Evolutionary conservation across 1,140 invertebrate genomes (phyloP), one percentile per base, ranked within the genome.

Genomic region (Drosophila repletoides): DNA sequence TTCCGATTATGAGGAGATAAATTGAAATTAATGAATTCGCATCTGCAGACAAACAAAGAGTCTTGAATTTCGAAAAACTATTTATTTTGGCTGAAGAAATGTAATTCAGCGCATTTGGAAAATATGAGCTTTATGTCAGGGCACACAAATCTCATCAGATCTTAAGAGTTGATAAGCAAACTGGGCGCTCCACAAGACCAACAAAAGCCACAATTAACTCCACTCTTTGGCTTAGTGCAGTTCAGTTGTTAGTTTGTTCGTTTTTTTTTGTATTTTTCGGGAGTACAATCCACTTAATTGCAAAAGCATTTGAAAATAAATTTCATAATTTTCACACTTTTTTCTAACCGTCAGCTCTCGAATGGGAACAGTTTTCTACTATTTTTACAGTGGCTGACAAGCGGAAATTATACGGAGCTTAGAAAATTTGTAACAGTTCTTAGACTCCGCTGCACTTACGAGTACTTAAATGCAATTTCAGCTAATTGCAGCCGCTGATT

Each of bases 241-340:
- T 29, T 55, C 22, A 33, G 7, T 21, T 41, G 22, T 60, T 6
- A 53, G 48, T 60, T n/a, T n/a, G n/a, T n/a, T n/a, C n/a, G n/a
- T n/a, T n/a, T n/a, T n/a, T n/a, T n/a, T n/a, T 67, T 65, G 61
- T 36, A 46, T 36, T 51, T 76, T 79, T 80, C 70, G 71, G 75
- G 76, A 79, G 65, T 65, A 33, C 48, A 55, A 14, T 55, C 52
- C 67, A 65, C 24, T 66, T 70, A 70, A 41, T 28, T 31, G 46
- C 10, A 46, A 46, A 21, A 34, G 52, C 29, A 24, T 22, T 12
- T 17, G 21, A 48, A 63, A 52, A 21, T 29, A 24, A 65, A 52
- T 83, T 83, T 83, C 79, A 83, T 83, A 77, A 83, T 84, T 73
- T 83, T 83, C 77, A 83, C 77, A 83, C 77, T 79, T 83, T 83